Percentiles rank a stretch among this genome's conserved stretches.
phyloP scores from a whole-genome alignment of 1,140 invertebrate species.

The Micrasema longulum region DNA sequence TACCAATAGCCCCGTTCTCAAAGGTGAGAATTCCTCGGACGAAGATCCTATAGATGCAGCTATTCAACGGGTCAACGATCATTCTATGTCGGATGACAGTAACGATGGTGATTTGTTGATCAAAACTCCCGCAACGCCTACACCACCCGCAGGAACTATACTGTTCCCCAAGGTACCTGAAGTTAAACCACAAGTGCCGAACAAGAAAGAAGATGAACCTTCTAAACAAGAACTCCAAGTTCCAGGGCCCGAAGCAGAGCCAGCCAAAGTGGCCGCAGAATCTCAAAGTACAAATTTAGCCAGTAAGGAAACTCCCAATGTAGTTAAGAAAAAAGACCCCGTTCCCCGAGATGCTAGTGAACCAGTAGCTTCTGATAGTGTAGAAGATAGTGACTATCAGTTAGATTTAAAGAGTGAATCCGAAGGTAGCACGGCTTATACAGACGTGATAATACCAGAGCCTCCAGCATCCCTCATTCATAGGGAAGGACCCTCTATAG shows the following conservation, averaged over 20 bases:
- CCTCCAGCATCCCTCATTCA: slow-evolving; percentile 65
- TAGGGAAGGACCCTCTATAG: slow-evolving; percentile 69
- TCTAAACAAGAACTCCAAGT: slow-evolving; percentile 12
- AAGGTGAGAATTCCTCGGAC: slow-evolving; percentile 69
- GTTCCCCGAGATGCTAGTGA: slow-evolving; percentile 25
- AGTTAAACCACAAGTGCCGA: slow-evolving; percentile 43
- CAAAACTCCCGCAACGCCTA: slow-evolving; percentile 52
- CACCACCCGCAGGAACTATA: slow-evolving; percentile 37
- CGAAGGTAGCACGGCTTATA: slow-evolving; percentile 63
- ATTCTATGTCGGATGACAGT: slow-evolving; percentile 61
- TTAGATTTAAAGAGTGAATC: slow-evolving; percentile 67
- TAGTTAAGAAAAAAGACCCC: slow-evolving; percentile 34
- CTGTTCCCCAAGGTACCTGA: slow-evolving; percentile 20
- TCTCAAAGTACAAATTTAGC: slow-evolving; percentile 25
- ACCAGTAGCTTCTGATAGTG: slow-evolving; percentile 5
- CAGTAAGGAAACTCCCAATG: slow-evolving; percentile 18
- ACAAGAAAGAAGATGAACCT: slow-evolving; percentile 46
- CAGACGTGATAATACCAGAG: slow-evolving; percentile 63
- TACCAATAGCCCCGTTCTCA: slow-evolving; percentile 63
- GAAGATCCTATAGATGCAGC: slow-evolving; percentile 69
- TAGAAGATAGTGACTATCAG: slow-evolving; percentile 54
- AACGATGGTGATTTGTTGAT: slow-evolving; percentile 59
- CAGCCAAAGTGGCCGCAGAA: slow-evolving; percentile 16
- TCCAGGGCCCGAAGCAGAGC: background rate
- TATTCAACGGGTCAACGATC: slow-evolving; percentile 64